Evolutionary conservation across 2,113 vertebrate species (phyloP).

Genomic region (Oxygymnocypris stewartii): DNA sequence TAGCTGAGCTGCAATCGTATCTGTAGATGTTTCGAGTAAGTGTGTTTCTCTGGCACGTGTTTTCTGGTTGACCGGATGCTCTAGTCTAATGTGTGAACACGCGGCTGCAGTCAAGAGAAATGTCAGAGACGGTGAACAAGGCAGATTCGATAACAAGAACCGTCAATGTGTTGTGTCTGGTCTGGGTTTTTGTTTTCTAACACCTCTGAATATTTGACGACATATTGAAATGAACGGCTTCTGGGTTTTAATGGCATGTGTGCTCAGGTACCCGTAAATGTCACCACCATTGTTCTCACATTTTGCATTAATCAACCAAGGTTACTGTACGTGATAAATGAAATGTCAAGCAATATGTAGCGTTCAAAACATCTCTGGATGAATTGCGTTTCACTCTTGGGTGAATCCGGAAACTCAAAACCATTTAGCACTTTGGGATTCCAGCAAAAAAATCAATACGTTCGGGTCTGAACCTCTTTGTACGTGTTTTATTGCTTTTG

Average conservation of each 20-base stretch:
- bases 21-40: not conserved
- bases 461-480: not conserved
- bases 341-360: conserved; percentile 43
- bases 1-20: not conserved
- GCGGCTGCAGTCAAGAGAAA: not conserved
- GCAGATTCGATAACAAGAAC: not conserved
- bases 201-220: not conserved
- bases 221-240: conserved; percentile 23
- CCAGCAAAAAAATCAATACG: conserved; percentile 33
- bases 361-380: not conserved
- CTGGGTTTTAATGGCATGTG: conserved; percentile 1
- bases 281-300: conserved; percentile 35
- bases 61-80: not conserved
- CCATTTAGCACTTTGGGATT: conserved; percentile 7
- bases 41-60: conserved; percentile 17
- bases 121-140: not conserved
- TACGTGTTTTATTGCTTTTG: not conserved
- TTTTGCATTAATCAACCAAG: not conserved
- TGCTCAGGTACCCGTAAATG: conserved; percentile 39
- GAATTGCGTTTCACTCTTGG: conserved; percentile 41
- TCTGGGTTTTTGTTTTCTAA: conserved; percentile 10
- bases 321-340: conserved; percentile 36
- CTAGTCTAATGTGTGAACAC: not conserved
- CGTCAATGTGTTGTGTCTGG: conserved; percentile 18
- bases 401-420: conserved; percentile 34